Base-by-base conservation (phyloP, 2,888 invertebrate genomes). In the Papilio demoleus region DNA sequence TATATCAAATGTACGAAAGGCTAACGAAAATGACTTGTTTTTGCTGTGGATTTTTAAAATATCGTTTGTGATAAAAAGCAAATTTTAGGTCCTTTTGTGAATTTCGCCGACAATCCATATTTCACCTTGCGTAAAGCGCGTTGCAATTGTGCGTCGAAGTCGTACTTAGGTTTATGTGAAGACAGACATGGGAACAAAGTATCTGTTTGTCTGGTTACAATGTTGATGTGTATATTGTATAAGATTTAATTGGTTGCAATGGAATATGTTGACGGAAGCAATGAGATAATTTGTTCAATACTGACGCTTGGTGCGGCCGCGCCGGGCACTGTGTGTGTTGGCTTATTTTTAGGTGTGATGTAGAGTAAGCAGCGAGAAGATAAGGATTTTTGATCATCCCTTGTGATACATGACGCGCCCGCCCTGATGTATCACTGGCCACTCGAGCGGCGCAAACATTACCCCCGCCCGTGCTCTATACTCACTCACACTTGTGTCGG, bases 301-400 rank as follows among this genome's bases (percentile, higher is more conserved):
- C 88, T 87, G 85, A 87, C 85, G 85, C 87, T 80, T 80, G 80
- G 75, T 78, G 74, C 56, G n/a, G 19, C 47, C 22, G 45, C 66
- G 73, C 76, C 77, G 85, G 89, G 87, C 86, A 81, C 74, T 82
- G 78, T 86, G 88, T 90, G 53, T 86, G 84, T 84, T 84, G 88
- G 90, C 88, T 92, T 90, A 91, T 90, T 92, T 91, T 90, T 92
- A 92, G 91, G 91, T 92, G 88, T 87, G 85, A 83, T 56, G 81
- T 91, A 90, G 89, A 80, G 78, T 88, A 79, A 77, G 84, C 86
- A 75, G 87, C 88, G 81, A 81, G 90, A 87, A 93, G 93, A 88
- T 88, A 94, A 94, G 94, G 94, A 94, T 95, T 94, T 95, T 94
- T 95, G 94, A 95, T 93, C 94, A 94, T 93, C 93, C 88, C 85